Evolutionary conservation across 64 coral and sea anemone genomes (phyloP).

Genomic region (Astreopora myriophthalma): DNA sequence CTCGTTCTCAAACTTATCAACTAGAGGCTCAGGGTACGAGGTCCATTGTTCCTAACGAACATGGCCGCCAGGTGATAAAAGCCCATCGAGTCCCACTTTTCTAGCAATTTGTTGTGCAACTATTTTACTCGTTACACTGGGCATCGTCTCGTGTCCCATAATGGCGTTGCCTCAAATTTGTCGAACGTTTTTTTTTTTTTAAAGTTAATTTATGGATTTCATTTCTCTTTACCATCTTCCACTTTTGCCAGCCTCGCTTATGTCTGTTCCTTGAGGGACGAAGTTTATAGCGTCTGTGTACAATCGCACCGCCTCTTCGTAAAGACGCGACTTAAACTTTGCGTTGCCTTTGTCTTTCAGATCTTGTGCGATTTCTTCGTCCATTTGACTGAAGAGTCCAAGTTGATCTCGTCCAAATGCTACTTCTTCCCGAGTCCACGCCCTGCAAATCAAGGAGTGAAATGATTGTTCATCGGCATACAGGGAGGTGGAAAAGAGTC

Average conservation of each 20-base stretch:
- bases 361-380: conserved; percentile 48
- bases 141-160: too few relatives aligned
- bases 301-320: conserved; percentile 41
- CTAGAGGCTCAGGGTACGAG: too few relatives aligned
- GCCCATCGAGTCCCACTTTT: too few relatives aligned
- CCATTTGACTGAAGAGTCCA: conserved; percentile 8
- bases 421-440: conserved; percentile 73
- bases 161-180: too few relatives aligned
- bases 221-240: conserved; percentile 25
- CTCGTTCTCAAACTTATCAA: too few relatives aligned
- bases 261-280: conserved; percentile 46
- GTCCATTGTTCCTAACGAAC: too few relatives aligned
- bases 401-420: conserved; percentile 47
- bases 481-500: too few relatives aligned
- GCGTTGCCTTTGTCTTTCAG: conserved; percentile 81
- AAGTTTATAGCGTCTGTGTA: conserved; percentile 70
- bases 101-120: too few relatives aligned
- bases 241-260: conserved; percentile 36
- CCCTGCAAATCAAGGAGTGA: background rate
- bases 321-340: conserved; percentile 76
- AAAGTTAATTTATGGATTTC: background rate
- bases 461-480: too few relatives aligned
- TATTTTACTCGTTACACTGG: too few relatives aligned
- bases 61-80: too few relatives aligned
- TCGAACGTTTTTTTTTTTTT: too few relatives aligned